These are phyloP conservation scores for Cynopterus sphinx DNA, from an alignment of 2,797 vertebrate genomes.

Conservation along the genomic window DNA sequence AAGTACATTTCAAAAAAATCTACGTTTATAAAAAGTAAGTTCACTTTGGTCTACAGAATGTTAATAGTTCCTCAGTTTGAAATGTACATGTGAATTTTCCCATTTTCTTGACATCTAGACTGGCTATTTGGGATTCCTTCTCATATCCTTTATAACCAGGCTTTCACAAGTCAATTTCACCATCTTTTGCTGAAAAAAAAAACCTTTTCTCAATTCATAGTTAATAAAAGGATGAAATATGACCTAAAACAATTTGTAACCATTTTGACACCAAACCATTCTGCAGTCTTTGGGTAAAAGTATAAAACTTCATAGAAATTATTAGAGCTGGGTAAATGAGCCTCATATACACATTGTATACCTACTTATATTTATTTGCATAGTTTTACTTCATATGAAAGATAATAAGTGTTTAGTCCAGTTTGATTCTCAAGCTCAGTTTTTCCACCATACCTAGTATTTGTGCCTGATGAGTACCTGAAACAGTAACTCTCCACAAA, in stretches of 20 bases:
- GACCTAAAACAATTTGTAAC: background rate
- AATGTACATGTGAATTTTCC: background rate
- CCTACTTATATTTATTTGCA: background rate
- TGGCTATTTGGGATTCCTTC: background rate
- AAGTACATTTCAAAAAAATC: background rate
- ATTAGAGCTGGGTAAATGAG: background rate
- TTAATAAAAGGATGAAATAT: background rate
- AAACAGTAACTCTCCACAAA: constrained; percentile 26
- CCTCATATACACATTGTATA: background rate
- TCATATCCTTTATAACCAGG: background rate
- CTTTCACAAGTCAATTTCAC: constrained; percentile 19
- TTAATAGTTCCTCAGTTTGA: background rate
- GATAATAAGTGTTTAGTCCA: background rate
- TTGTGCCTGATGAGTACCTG: background rate
- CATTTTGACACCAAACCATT: constrained; percentile 23
- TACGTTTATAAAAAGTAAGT: constrained; percentile 12
- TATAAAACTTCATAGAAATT: background rate
- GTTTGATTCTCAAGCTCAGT: background rate
- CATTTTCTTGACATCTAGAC: background rate
- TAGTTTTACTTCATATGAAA: background rate
- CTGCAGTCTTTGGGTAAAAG: background rate
- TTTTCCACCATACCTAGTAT: background rate
- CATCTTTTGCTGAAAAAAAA: background rate
- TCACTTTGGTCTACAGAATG: background rate
- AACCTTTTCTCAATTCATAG: constrained; percentile 8